Base-by-base conservation (phyloP, 2,797 vertebrate species). In the Rhynchonycteris naso region DNA sequence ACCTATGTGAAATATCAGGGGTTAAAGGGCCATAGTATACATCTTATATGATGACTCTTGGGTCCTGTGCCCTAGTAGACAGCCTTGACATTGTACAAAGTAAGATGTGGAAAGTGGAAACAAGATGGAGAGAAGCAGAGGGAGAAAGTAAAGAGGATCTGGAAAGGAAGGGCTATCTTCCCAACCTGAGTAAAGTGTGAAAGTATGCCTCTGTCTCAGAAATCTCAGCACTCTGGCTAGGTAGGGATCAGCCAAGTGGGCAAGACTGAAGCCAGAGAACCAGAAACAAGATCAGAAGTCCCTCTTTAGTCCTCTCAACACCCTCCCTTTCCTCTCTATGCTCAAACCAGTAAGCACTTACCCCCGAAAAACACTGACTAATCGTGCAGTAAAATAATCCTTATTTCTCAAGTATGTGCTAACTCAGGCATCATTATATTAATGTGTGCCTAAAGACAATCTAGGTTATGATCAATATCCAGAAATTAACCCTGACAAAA, bases 401-500 rank as follows among this genome's bases (percentile, higher is more conserved):
- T 84, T 71, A 65, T 65, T 84, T 92, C 35, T 35, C 72, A n/a
- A 71, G 38, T 50, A 92, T 71, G 38, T 65, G 30, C 58, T 72
- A 83, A 79, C 58, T 72, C 78, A 79, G 56, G 79, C 7, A 58
- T 63, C 18, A 71, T 72, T 52, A 88, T 30, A 72, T 72, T 38
- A 75, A 89, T 24, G 16, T 69, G 3, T 78, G 43, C 71, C 13
- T 69, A 30, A 84, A 30, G n/a, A 52, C 43, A 66, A 35, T 50
- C 14, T 50, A 66, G 52, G n/a, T 72, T 94, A 72, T n/a, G 10
- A 61, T 47, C 65, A 80, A 56, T 8, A 86, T 72, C 65, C 35
- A 84, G 80, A 94, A 78, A 85, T 50, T 90, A 90, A 85, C 74
- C 58, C 56, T 71, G 74, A 74, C 19, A 86, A 85, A 90, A 72